Conservation (phyloP, 2,888 invertebrate species). For the Troilus luridus region DNA sequence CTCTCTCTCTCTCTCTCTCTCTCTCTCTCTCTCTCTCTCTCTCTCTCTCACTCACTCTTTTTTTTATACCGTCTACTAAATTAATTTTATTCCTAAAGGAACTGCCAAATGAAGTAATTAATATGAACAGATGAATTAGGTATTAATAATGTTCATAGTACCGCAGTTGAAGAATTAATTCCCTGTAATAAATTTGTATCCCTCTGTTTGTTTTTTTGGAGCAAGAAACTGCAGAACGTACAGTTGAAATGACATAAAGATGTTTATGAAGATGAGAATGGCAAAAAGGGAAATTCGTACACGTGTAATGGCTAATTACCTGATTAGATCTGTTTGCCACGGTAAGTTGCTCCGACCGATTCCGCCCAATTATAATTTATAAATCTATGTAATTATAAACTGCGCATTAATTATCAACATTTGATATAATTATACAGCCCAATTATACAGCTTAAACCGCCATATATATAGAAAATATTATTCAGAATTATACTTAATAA, state of each 20-base stretch:
- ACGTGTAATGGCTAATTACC: slow-evolving; percentile 17
- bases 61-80: neutral
- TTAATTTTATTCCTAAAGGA: slow-evolving; percentile 25
- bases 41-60: neutral
- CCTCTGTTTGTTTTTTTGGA: neutral
- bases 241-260: neutral
- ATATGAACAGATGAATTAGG: slow-evolving; percentile 1
- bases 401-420: too few relatives aligned
- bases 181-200: too few relatives aligned
- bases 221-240: neutral
- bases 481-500: too few relatives aligned
- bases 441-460: too few relatives aligned
- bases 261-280: neutral
- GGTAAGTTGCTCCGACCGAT: neutral
- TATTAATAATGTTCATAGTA: slow-evolving; percentile 8
- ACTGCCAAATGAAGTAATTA: slow-evolving; percentile 44
- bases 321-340: slow-evolving; percentile 24
- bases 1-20: neutral
- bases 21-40: neutral
- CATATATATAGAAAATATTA: too few relatives aligned
- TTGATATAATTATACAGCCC: too few relatives aligned
- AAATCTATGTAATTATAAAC: neutral
- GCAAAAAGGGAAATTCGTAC: slow-evolving; percentile 11
- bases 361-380: neutral
- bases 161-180: neutral